Base-by-base conservation (phyloP, 2,888 invertebrate genomes). In the Sinohyriopsis cumingii region DNA sequence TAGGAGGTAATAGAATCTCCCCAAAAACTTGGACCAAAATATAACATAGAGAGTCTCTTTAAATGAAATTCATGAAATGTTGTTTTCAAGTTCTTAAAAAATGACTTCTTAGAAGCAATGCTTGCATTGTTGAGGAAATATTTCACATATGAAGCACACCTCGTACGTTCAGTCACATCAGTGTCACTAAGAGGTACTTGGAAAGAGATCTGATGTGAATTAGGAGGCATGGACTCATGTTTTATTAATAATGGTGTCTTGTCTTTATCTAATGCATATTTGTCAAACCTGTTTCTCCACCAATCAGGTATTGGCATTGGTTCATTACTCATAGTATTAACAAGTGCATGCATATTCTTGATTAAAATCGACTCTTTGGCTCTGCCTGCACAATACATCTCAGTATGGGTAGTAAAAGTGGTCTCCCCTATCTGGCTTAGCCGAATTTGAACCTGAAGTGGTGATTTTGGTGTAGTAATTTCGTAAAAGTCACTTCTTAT, bases 381-480 rank as follows among this genome's bases (percentile, higher is more conserved):
- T 55, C 76, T 79, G 15, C 84, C 84, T 4, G 80, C 81, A 71
- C 81, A 81, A 3, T 66, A 75, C 19, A 84, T 63, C 20, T 79
- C 77, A 55, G 72, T 75, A 12, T 73, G 63, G 5, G 83, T 80
- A 18, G 82, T 83, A 65, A 83, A 85, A 22, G 85, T 80, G 5
- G 81, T 73, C 25, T 82, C 82, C 56, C 84, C 82, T 59, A 86
- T 81, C 56, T 81, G 77, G 6, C 73, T 70, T 24, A 86, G 75
- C 65, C 75, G 81, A 19, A 84, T 73, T 9, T 76, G 78, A 19
- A 85, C 68, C 70, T 84, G 80, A 3, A 83, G 69, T 5, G 86
- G 86, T 56, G 85, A 82, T 74, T 86, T 86, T 7, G 86, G 84
- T 3, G 85, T 85, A 3, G 83, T 84, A 18, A 77, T 79, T 66